phyloP scores from a whole-genome alignment of 2,797 vertebrate genomes.

The Falco columbarius region DNA sequence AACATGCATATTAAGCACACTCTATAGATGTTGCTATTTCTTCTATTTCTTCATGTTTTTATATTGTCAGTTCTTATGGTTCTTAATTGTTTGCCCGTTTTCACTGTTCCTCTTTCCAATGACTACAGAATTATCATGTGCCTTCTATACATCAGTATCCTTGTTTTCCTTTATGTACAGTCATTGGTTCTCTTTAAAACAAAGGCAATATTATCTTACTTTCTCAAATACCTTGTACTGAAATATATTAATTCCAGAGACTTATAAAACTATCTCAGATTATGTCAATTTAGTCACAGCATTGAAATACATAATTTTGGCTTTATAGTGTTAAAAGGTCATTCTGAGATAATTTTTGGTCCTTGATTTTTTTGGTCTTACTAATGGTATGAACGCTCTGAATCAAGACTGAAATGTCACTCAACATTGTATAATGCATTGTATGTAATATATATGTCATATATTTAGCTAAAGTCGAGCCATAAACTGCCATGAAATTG shows the following conservation, averaged over 20 bases:
- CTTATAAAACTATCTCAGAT: not conserved
- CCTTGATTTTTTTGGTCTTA: rapidly evolving
- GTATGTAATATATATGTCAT: not conserved
- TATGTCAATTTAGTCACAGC: not conserved
- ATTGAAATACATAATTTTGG: not conserved
- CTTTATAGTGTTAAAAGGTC: not conserved
- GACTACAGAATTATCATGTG: not conserved
- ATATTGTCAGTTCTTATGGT: not conserved
- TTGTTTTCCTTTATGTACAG: not conserved
- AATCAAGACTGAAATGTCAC: not conserved
- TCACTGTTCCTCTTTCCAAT: not conserved
- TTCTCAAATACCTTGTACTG: not conserved
- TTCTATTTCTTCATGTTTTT: not conserved
- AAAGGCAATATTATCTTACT: not conserved
- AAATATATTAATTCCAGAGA: not conserved
- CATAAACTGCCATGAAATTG: not conserved
- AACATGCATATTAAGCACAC: not conserved
- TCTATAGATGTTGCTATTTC: not conserved
- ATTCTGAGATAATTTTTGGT: not conserved
- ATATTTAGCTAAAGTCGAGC: not conserved
- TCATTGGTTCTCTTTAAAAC: not conserved
- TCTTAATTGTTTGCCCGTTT: not conserved
- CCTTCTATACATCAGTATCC: not conserved
- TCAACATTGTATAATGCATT: not conserved
- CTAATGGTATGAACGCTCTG: not conserved